Evolutionary conservation across 2,797 vertebrate genomes (phyloP).

Genomic region (Sebastolobus alascanus): DNA sequence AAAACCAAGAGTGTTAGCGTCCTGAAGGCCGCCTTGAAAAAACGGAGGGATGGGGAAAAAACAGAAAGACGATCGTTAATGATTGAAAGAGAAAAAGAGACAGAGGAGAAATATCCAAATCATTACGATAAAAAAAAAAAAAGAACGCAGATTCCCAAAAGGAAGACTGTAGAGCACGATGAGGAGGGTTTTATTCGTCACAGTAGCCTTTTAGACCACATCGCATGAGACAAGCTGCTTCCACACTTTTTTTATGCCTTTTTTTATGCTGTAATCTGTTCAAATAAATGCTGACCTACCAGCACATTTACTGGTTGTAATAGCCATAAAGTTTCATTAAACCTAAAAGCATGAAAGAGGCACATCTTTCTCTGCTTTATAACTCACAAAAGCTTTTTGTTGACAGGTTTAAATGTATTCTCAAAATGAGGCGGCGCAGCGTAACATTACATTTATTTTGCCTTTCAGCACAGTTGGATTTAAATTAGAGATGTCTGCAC

Average conservation of each 20-base stretch:
- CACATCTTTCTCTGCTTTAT: background rate
- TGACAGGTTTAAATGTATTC: background rate
- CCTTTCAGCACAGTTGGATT: background rate
- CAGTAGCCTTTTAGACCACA: background rate
- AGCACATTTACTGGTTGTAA: background rate
- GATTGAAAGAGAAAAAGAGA: slow-evolving; percentile 57
- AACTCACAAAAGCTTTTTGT: background rate
- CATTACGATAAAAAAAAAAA: background rate
- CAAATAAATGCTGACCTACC: background rate
- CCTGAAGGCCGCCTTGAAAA: slow-evolving; percentile 94
- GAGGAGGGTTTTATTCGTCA: slow-evolving; percentile 26
- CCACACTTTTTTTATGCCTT: background rate
- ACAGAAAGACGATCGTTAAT: slow-evolving; percentile 78
- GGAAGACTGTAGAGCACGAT: background rate
- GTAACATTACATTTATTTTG: background rate
- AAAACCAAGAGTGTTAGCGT: slow-evolving; percentile 94
- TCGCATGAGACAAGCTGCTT: background rate
- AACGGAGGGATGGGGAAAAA: slow-evolving; percentile 88
- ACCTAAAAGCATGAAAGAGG: background rate
- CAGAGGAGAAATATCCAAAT: slow-evolving; percentile 51
- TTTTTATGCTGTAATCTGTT: background rate
- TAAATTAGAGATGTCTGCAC: background rate
- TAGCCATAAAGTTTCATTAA: background rate
- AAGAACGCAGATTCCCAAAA: background rate
- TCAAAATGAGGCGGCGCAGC: background rate